These are phyloP conservation scores for Botrylloides violaceus DNA, from an alignment of 23 tunicate species.

Conservation along the genomic window DNA sequence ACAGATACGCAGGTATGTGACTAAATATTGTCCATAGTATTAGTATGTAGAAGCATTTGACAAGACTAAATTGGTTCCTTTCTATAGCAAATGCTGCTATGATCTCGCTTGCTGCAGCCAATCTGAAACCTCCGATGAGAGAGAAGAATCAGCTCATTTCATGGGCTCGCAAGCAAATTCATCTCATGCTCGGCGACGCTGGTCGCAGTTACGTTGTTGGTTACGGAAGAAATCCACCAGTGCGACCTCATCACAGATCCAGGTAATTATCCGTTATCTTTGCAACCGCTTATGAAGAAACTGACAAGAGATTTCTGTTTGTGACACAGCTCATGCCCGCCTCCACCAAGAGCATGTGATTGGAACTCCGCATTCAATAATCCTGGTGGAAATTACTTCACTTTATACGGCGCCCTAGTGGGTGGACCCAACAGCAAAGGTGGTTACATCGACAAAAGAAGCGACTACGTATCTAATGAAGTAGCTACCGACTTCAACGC, in stretches of 20 bases:
- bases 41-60: no score
- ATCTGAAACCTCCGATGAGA: slow-evolving; percentile 63
- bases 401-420: slow-evolving; percentile 76
- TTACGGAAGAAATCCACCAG: slow-evolving; percentile 69
- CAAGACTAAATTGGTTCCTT: no score
- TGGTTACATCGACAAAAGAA: slow-evolving; percentile 48
- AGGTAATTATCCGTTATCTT: slow-evolving; percentile 34
- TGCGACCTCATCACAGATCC: slow-evolving; percentile 78
- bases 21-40: no score
- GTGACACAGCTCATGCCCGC: slow-evolving; percentile 57
- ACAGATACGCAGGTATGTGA: slow-evolving; percentile 93
- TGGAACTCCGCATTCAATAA: slow-evolving; percentile 44
- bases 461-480: slow-evolving; percentile 70
- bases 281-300: no score
- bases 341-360: slow-evolving; percentile 63
- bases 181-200: slow-evolving; percentile 68
- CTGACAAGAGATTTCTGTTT: neutral
- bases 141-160: slow-evolving; percentile 21
- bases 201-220: slow-evolving; percentile 90
- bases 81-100: slow-evolving; percentile 77
- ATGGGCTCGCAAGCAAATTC: slow-evolving; percentile 65
- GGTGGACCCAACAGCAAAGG: slow-evolving; percentile 66
- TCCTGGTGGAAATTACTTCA: slow-evolving; percentile 42
- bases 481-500: slow-evolving; percentile 92
- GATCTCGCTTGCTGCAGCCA: slow-evolving; percentile 51